Evolutionary conservation across 2,113 vertebrate species (phyloP), one percentile per base, ranked within the genome.

Genomic region (Epinephelus moara): DNA sequence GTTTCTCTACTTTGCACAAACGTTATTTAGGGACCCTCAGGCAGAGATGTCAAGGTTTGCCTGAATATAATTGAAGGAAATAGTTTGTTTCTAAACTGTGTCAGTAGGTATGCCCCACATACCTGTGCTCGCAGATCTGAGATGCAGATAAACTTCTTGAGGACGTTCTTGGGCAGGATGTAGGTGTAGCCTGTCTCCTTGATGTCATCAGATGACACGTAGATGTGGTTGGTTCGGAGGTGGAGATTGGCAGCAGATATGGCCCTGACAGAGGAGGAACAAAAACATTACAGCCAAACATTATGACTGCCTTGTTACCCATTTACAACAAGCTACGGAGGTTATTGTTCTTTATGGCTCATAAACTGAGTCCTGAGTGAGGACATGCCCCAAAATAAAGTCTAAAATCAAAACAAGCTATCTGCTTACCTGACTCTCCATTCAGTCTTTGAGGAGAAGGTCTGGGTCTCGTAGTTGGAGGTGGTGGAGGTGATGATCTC

Each of bases 401-500:
- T 45, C 42, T 45, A 12, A 3, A 45, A 55, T 15, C 40, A 1
- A 57, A 27, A 73, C 10, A 18, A 57, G 25, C 17, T 14, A 19
- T 2, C 12, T 2, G 4, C 88, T 61, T 93, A 99, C 98, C 98
- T 96, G 94, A 99, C 99, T 84, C 99, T 96, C 99, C 98, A 99
- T 70, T 99, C 99, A 0, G 99, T 99, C 93, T 99, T 99, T 4
- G 99, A 99, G 45, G 98, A 99, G 95, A 99, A 99, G 18, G 99
- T 99, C 94, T 99, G 99, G 0, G 99, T 99, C 94, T 99, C 99
- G 0, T 99, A 99, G 95, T 99, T 99, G 93, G 98, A 99, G 83
- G 99, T 99, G 77, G 99, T 99, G 17, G 98, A 99, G 68, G 99
- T 99, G 95, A 99, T 99, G 88, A 99, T 99, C 93, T 99, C 99